Evolutionary conservation across 92 coral and sea anemone genomes (phyloP), one percentile per base, ranked within the genome.

Genomic region (Heteractis magnifica): DNA sequence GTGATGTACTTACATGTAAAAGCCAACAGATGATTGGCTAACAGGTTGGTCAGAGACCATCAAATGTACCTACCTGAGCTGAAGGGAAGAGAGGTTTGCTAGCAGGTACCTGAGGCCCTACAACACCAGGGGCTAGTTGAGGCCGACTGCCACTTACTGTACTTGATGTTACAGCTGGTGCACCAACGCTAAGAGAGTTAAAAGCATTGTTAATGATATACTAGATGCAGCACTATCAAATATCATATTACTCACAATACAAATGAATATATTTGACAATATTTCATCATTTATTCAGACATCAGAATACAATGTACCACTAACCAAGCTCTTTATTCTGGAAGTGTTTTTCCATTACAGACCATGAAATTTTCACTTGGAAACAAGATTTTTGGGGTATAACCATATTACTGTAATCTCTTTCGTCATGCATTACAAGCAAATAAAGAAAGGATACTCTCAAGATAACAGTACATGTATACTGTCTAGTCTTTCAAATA

Each of bases 1-100:
- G 70, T 7, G 26, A 62, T 75, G 87, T 84, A 84, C 87, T 84
- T 84, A 84, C 87, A 84, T 84, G 87, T 51, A 44, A 84, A 14
- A 49, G 55, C 86, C 79, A 82, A 56, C 78, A 41, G 72, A 58
- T 58, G 44, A 68, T 34, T 19, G 48, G 48, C 74, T n/a, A 68
- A 68, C 13, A n/a, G 84, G 52, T 74, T 72, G 78, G 79, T 60
- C 58, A 73, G 5, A 73, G 72, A 79, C 71, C 82, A 56, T 52
- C 34, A 23, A 71, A 52, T 60, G 56, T 64, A 77, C 93, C 87
- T 91, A 95, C 98, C 98, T 93, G 98, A 44, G 98, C 98, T 6
- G 98, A 92, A 59, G 98, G 98, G 91, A 95, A 95, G 88, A 95
- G 92, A 86, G 97, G 98, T 93, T 93, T 95, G 91, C 89, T 90